Evolutionary conservation across 2,113 vertebrate species (phyloP).

Genomic region (Eudorcas thomsonii): DNA sequence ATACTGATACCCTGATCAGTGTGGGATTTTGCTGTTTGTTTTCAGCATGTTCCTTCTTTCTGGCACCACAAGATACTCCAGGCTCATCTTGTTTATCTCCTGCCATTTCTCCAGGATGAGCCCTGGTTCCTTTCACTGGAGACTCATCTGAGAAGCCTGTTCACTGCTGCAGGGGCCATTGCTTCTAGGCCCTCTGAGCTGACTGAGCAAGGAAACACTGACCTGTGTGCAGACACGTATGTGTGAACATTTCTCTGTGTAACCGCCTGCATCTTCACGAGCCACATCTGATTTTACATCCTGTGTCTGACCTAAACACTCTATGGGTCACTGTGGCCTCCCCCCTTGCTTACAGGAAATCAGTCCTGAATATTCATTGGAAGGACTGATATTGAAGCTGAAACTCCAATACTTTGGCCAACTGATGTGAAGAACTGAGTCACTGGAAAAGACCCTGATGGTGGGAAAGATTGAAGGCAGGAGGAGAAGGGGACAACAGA

Average conservation of each 20-base stretch:
- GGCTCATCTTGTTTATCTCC: background rate
- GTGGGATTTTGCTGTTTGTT: background rate
- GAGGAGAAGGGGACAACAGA: background rate
- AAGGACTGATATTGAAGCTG: background rate
- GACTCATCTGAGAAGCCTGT: background rate
- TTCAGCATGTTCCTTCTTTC: background rate
- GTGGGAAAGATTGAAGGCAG: background rate
- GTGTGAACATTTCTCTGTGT: background rate
- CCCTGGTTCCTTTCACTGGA: background rate
- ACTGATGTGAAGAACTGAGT: background rate
- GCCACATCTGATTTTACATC: background rate
- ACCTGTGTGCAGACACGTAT: background rate
- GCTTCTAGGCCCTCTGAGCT: background rate
- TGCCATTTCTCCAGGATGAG: background rate
- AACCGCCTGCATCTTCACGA: background rate
- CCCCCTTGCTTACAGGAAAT: background rate
- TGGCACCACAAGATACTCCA: background rate
- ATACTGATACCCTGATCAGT: background rate
- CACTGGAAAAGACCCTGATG: background rate
- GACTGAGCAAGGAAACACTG: background rate
- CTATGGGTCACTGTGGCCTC: background rate
- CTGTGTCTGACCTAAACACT: background rate
- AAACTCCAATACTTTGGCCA: background rate
- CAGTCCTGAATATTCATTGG: background rate
- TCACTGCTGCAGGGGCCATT: background rate